A percentile compares a stretch with the other conserved stretches of the same genome.
phyloP scores from a whole-genome alignment of 2,797 vertebrate species.

The Tokudaia muenninki region DNA sequence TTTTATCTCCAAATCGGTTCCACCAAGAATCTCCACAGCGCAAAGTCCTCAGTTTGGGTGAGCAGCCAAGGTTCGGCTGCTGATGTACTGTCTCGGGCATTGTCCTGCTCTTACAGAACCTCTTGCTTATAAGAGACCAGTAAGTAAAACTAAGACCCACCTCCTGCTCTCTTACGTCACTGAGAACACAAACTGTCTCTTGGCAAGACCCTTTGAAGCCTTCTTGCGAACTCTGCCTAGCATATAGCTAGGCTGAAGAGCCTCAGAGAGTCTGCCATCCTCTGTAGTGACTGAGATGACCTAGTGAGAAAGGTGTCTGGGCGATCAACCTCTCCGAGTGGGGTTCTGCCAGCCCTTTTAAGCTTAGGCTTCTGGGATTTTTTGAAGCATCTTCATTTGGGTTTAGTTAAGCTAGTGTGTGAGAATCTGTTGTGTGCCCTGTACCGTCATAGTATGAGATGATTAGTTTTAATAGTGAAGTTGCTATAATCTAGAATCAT shows the following conservation, averaged over 20 bases:
- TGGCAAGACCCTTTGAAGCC: neutral
- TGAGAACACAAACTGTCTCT: neutral
- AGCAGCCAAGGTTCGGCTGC: neutral
- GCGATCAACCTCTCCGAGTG: neutral
- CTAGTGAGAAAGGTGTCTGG: neutral
- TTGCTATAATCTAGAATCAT: neutral
- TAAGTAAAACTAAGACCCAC: neutral
- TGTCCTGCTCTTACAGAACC: neutral
- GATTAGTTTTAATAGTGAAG: neutral
- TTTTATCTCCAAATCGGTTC: neutral
- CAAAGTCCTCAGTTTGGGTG: neutral
- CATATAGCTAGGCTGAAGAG: neutral
- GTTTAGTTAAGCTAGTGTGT: neutral
- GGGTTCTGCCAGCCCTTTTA: neutral
- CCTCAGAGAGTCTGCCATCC: too few species aligned
- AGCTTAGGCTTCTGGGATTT: neutral
- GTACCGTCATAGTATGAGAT: neutral
- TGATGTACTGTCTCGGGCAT: neutral
- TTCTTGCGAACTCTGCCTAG: neutral
- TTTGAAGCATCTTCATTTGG: neutral
- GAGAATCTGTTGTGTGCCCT: neutral
- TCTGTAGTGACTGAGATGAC: neutral
- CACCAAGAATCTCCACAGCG: neutral
- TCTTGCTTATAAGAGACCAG: neutral
- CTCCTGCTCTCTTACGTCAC: neutral